Conservation (phyloP, 2,113 vertebrate genomes). For the Takifugu flavidus region DNA sequence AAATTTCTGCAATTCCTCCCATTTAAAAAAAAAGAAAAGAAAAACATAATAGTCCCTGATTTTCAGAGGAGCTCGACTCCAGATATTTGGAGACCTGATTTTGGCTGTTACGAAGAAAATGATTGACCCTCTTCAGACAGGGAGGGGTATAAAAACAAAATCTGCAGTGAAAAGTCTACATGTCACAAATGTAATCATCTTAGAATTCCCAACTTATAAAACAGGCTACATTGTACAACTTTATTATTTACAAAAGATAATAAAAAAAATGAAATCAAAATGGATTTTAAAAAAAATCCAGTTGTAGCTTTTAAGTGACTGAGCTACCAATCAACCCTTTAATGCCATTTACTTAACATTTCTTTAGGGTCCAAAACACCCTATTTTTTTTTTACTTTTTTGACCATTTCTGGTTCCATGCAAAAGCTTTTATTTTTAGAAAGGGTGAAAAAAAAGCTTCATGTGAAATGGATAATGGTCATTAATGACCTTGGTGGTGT, state of each 20-base stretch:
- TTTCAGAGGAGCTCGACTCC: constrained; percentile 31
- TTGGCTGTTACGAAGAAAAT: constrained; percentile 31
- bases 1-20: constrained; percentile 48
- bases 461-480: constrained; percentile 51
- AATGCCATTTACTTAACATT: constrained; percentile 19
- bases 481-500: constrained; percentile 47
- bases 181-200: constrained; percentile 45
- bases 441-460: constrained; percentile 40
- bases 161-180: constrained; percentile 51
- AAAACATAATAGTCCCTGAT: constrained; percentile 45
- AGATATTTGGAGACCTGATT: constrained; percentile 18
- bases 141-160: constrained; percentile 28
- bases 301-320: constrained; percentile 35
- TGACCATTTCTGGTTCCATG: constrained; percentile 43
- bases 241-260: constrained; percentile 66
- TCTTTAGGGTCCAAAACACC: constrained; percentile 43
- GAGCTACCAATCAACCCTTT: constrained; percentile 42
- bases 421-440: constrained; percentile 33
- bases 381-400: constrained; percentile 16
- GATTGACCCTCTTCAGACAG: constrained; percentile 4
- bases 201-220: constrained; percentile 55
- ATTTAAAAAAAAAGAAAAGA: constrained; percentile 11
- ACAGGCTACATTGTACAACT: constrained; percentile 51
- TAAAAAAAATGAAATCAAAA: constrained; percentile 60
- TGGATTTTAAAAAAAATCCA: constrained; percentile 30